A percentile compares a stretch with the other conserved stretches of the same genome.
Evolutionary conservation across 2,888 invertebrate species (phyloP).

Genomic region (Listrodromus nycthemerus): DNA sequence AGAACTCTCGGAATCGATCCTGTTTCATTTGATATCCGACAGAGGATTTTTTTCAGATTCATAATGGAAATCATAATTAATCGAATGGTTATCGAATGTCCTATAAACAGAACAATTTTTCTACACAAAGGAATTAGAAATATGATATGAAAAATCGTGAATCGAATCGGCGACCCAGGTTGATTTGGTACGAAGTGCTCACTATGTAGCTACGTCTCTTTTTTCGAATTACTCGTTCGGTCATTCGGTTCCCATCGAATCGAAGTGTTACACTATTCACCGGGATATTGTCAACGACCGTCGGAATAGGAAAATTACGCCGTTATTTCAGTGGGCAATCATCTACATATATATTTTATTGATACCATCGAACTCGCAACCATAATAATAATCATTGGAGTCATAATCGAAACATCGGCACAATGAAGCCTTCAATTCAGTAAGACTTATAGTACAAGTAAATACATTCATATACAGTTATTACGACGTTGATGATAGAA

Average conservation of each 20-base stretch:
- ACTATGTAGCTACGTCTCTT: neutral
- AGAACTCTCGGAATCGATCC: too few species aligned
- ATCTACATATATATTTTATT: constrained; percentile 11
- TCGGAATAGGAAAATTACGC: constrained; percentile 32
- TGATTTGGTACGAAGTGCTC: too few species aligned
- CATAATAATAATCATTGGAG: constrained; percentile 23
- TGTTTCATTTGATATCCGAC: too few species aligned
- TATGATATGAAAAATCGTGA: too few species aligned
- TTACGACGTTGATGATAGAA: neutral
- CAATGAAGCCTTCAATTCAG: constrained; percentile 18
- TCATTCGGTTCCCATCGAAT: constrained; percentile 67
- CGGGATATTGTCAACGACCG: constrained; percentile 48
- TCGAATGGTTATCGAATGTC: too few species aligned
- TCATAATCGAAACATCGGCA: neutral
- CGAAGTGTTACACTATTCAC: constrained; percentile 73
- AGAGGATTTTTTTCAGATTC: too few species aligned
- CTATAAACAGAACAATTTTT: too few species aligned
- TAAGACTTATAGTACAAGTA: constrained; percentile 4
- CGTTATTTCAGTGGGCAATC: constrained; percentile 38
- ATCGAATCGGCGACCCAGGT: too few species aligned
- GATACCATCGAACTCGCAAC: constrained; percentile 2
- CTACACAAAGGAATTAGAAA: too few species aligned
- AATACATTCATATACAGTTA: neutral
- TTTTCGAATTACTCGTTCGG: constrained; percentile 34
- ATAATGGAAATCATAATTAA: too few species aligned